Base-by-base conservation (phyloP, 2,113 vertebrate genomes). In the Scolopax mira region DNA sequence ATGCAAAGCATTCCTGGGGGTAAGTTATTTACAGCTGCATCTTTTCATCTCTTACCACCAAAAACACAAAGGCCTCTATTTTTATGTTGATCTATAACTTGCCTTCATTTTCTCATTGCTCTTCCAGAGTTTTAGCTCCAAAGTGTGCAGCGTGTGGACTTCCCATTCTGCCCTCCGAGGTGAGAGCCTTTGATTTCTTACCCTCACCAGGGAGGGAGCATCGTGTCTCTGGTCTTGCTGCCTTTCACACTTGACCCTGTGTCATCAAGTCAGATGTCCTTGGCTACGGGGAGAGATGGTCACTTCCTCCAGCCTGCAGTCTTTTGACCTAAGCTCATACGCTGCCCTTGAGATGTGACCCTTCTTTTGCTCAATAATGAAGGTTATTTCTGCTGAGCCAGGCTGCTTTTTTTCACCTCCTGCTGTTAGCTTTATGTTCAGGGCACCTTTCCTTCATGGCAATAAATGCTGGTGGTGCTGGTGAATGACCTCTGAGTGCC, bases 71-170 rank as follows among this genome's bases (percentile, higher is more conserved):
- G 11, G 28, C 24, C 18, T 70, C 57, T 83, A 51, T 82, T 73
- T 69, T 85, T 54, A 21, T 62, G 30, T 25, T 51, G 25, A 17
- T 87, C 33, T 62, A 3, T 93, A 85, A 97, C 39, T 92, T 81
- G 30, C 55, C 24, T 57, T 88, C 69, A 49, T 54, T 93, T 62
- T 85, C 12, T 95, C 3, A 0, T 87, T 89, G 51, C 70, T 55
- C 1, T n/a, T 96, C 4, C 89, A 99, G 99, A 97, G 99, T 99
- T 79, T 93, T 99, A 95, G 99, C 99, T 41, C 99, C 99, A 11
- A 99, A 99, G 97, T 99, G 99, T 97, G 98, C 99, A 30, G 98
- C 99, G 0, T 99, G 99, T 89, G 98, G 98, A 58, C 99, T 99
- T 92, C 98, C 99, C 83, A 99, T 99, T 96, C 98, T 99, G 61